Evolutionary conservation across 2,113 vertebrate genomes (phyloP), one percentile per base, ranked within the genome.

Genomic region (Caretta caretta): DNA sequence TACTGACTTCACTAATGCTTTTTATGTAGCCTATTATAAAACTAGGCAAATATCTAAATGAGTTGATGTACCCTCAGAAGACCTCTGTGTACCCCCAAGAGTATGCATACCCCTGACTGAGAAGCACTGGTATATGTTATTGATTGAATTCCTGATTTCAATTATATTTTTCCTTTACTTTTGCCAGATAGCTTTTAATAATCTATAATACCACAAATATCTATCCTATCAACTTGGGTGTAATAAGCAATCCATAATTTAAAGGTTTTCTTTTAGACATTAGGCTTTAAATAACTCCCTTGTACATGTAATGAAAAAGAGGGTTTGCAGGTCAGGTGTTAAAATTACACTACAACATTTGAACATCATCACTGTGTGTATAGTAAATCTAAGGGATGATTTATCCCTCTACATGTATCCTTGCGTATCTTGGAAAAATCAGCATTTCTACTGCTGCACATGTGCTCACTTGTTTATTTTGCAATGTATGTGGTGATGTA

Each of bases 181-280:
- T 81, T 90, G 16, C 72, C 20, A 65, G n/a, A 59, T 94, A 83
- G 90, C 24, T 95, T 96, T 93, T 89, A 88, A 35, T 79, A 87
- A 86, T 86, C 92, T 90, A 84, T 42, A 87, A 24, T 51, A 57
- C 29, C 1, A 8, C 88, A 95, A 84, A 50, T 85, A 93, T 83
- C 80, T 80, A 83, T 80, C 49, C 35, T 7, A 75, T 89, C 84
- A 51, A 48, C 87, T 92, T 69, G 35, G 49, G 89, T 50, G 76
- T 83, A 82, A 92, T 87, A 92, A 81, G 7, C 19, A 81, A n/a
- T n/a, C 79, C 7, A 1, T 92, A 83, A 86, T 76, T 42, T 76
- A 76, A 46, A 27, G 11, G 10, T 46, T 84, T 16, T 96, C 83
- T 90, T 42, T 49, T 83, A 59, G 53, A 89, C 90, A 75, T 16